Evolutionary conservation across 2,113 vertebrate species (phyloP).

Genomic region (Chionomys nivalis): DNA sequence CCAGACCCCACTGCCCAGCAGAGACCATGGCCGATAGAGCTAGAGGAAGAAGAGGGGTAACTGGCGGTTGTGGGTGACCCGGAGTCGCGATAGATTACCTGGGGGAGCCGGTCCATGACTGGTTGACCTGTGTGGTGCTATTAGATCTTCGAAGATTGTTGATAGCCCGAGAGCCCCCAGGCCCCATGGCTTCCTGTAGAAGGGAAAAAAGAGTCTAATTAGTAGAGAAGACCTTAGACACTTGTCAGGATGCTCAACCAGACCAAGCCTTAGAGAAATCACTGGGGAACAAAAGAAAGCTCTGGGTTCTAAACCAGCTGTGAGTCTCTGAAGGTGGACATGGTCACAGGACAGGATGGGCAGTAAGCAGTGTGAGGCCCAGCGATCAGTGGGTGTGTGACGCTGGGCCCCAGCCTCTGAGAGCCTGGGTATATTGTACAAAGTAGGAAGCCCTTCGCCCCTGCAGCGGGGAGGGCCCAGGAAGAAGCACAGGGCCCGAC

Average conservation of each 20-base stretch:
- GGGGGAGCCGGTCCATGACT: constrained; percentile 80
- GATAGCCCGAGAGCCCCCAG: constrained; percentile 87
- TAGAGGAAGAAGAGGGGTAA: not conserved
- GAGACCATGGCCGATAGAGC: not conserved
- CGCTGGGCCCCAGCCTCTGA: not conserved
- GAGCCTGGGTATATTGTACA: not conserved
- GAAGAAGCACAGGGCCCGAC: not conserved
- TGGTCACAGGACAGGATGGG: not conserved
- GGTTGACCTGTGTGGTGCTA: constrained; percentile 94
- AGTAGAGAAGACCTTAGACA: not conserved
- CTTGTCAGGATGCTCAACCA: accelerated
- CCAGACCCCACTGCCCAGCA: not conserved
- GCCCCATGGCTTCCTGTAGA: constrained; percentile 85
- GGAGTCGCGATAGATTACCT: constrained; percentile 83
- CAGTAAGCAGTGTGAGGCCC: accelerated
- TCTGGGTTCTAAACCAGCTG: not conserved
- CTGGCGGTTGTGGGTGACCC: accelerated
- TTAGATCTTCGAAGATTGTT: constrained; percentile 95
- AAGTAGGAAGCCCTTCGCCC: not conserved
- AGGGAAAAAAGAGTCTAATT: accelerated
- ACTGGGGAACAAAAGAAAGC: not conserved
- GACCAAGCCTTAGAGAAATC: not conserved
- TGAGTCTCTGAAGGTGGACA: not conserved
- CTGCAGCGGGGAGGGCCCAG: not conserved
- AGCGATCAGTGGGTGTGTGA: accelerated